Evolutionary conservation across 2,797 vertebrate species (phyloP).

Genomic region (Poecilia wingei): DNA sequence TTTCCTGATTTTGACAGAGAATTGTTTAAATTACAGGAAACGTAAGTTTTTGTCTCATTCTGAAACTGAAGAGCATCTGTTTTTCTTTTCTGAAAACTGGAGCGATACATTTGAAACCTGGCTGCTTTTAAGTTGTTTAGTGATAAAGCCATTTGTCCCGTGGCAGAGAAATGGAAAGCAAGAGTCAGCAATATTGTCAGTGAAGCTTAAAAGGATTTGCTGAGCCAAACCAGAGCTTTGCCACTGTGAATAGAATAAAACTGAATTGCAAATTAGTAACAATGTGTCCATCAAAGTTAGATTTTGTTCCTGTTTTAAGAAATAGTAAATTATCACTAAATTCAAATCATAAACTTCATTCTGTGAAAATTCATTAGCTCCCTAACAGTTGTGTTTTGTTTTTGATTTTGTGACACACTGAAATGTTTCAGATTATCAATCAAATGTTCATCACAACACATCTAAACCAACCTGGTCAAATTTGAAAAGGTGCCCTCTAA

Average conservation of each 20-base stretch:
- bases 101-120: neutral
- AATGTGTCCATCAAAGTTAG: neutral
- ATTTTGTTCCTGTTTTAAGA: neutral
- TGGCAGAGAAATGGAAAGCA: slow-evolving; percentile 10
- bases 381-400: neutral
- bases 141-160: neutral
- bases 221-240: slow-evolving; percentile 11
- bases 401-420: neutral
- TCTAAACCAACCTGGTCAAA: neutral
- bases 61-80: too few species aligned
- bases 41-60: slow-evolving; percentile 59
- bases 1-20: slow-evolving; percentile 82
- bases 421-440: neutral
- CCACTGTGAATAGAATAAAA: neutral
- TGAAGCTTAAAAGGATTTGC: slow-evolving; percentile 10
- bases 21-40: slow-evolving; percentile 74
- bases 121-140: neutral
- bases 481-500: neutral
- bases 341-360: neutral
- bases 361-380: neutral
- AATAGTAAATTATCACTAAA: neutral
- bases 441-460: too few species aligned
- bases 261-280: neutral
- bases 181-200: slow-evolving; percentile 21
- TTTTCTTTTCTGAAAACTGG: neutral